Conservation (phyloP, 2,797 vertebrate species). For the Chaetodon trifasciatus region DNA sequence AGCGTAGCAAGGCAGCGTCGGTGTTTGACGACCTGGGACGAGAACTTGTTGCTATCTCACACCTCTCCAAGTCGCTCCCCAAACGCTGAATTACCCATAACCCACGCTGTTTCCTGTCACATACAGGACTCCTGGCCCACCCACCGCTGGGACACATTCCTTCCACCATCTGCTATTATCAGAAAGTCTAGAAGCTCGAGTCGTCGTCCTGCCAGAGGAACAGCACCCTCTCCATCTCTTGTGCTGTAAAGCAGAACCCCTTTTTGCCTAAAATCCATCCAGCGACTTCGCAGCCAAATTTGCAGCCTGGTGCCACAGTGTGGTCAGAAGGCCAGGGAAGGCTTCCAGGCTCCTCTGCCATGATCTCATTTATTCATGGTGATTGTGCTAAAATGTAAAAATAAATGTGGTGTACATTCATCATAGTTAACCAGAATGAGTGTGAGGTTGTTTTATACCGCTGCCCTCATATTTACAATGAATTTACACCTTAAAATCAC, state of each 20-base stretch:
- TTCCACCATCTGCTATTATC: constrained; percentile 65
- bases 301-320: background rate
- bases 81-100: constrained; percentile 51
- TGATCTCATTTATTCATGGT: background rate
- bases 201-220: constrained; percentile 34
- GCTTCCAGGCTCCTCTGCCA: background rate
- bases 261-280: constrained; percentile 27
- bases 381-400: background rate
- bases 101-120: constrained; percentile 41
- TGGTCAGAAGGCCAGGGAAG: constrained; percentile 1
- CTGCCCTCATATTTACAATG: no score
- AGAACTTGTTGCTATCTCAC: constrained; percentile 14
- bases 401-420: background rate
- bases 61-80: constrained; percentile 21
- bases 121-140: constrained; percentile 23
- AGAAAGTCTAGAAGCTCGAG: constrained; percentile 49
- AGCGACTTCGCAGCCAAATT: constrained; percentile 13
- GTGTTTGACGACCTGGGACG: no score
- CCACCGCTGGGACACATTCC: constrained; percentile 35
- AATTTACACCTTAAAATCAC: background rate
- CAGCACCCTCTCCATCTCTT: constrained; percentile 20
- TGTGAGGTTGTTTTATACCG: background rate
- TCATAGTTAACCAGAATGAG: background rate
- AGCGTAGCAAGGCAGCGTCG: no score
- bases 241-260: constrained; percentile 19